Evolutionary conservation across 1,140 invertebrate genomes (phyloP), one percentile per base, ranked within the genome.

Genomic region (Nylanderia fulva): DNA sequence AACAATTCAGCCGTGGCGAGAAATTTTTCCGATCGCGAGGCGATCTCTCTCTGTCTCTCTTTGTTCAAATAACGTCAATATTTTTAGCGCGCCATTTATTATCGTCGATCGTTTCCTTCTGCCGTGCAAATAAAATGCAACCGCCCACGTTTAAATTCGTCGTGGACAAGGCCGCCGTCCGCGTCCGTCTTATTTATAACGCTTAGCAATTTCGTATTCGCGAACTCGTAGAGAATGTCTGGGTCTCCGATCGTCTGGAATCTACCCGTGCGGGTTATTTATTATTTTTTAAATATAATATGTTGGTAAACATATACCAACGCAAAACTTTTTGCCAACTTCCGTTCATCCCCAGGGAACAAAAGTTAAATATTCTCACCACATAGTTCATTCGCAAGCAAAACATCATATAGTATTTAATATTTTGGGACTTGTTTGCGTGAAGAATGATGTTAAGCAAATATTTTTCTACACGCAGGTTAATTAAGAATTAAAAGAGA

Each of bases 81-180:
- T 82, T 82, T 82, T 82, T 82, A 82, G 52, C 66, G 21, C 52
- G 66, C 24, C 66, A 72, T 82, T 71, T 82, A 82, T 82, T 71
- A 72, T 72, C 66, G 77, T 60, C 77, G 77, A 82, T 82, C 77
- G 66, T 82, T 82, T 82, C 66, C 77, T 71, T 72, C 66, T 80
- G 52, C 56, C 42, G 42, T 52, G 36, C 64, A 58, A 82, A 72
- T 72, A 82, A 82, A 72, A 82, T 82, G 66, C 66, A 72, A n/a
- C 77, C 64, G 48, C 66, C 52, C 77, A 64, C 77, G 66, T 72
- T 66, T 45, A 82, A 71, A 82, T 82, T 72, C 52, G 77, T 82
- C 77, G 27, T 52, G 52, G 66, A 45, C 77, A 82, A 82, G 77
- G 77, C 66, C n/a, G 24, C 48, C 33, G 52, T 21, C 2, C 66